Evolutionary conservation across 2,888 invertebrate species (phyloP).

Genomic region (Nemurella pictetii): DNA sequence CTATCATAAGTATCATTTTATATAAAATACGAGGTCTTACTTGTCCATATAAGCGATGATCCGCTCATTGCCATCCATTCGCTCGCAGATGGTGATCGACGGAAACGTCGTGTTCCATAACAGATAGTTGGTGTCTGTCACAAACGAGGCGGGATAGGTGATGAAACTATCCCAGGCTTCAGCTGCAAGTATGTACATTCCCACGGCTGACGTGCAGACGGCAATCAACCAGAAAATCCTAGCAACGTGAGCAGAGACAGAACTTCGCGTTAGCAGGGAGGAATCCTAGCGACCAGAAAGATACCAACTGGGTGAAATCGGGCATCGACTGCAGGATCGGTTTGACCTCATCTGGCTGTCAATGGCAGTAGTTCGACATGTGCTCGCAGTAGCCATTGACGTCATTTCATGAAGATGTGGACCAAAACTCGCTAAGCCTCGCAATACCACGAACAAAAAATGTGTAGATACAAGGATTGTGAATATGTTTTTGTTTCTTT

Average conservation of each 20-base stretch:
- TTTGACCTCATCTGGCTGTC: too few relatives aligned
- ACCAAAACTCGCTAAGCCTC: not conserved
- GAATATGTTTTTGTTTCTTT: too few relatives aligned
- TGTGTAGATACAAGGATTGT: not conserved
- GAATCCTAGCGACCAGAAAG: too few relatives aligned
- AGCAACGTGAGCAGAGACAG: too few relatives aligned
- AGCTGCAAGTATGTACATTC: not conserved
- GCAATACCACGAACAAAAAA: not conserved
- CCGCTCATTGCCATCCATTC: not conserved
- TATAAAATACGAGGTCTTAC: too few relatives aligned
- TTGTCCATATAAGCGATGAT: not conserved
- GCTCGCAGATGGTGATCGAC: conserved; percentile 70
- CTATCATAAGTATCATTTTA: too few relatives aligned
- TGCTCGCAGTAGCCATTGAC: too few relatives aligned
- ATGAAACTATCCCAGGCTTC: conserved; percentile 63
- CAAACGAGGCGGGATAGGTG: conserved; percentile 73
- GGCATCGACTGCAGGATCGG: too few relatives aligned
- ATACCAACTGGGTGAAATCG: too few relatives aligned
- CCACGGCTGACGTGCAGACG: not conserved
- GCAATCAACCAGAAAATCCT: conserved; percentile 20
- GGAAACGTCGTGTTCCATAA: conserved; percentile 76
- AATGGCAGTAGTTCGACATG: too few relatives aligned
- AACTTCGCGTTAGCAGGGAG: too few relatives aligned
- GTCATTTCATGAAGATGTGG: too few relatives aligned
- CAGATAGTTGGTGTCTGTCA: conserved; percentile 71